Evolutionary conservation across 2,888 invertebrate species (phyloP).

Genomic region (Cheilosia variabilis): DNA sequence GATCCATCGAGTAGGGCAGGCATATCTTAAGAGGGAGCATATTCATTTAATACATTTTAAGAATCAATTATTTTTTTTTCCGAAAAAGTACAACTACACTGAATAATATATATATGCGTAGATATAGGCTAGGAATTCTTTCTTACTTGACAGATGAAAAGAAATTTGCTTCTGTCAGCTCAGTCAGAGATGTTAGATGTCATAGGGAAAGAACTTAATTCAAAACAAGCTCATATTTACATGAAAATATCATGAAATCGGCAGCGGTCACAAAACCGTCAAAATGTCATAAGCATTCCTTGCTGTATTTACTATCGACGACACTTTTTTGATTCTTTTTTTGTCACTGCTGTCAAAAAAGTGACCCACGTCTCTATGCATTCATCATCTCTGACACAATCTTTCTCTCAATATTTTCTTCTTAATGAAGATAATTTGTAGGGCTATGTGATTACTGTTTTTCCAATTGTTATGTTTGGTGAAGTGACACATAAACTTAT

Average conservation of each 20-base stretch:
- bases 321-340: background rate
- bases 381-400: slow-evolving; percentile 9
- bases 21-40: slow-evolving; percentile 53
- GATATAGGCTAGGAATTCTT: slow-evolving; percentile 46
- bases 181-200: slow-evolving; percentile 1
- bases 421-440: slow-evolving; percentile 9
- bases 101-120: slow-evolving; percentile 17
- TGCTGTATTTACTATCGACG: background rate
- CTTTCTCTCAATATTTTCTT: slow-evolving; percentile 8
- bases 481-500: background rate
- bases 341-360: background rate
- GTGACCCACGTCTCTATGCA: slow-evolving; percentile 6
- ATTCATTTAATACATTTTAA: slow-evolving; percentile 51
- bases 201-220: background rate
- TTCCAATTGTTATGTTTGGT: background rate
- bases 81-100: slow-evolving; percentile 69
- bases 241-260: background rate
- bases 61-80: slow-evolving; percentile 41
- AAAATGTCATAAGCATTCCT: background rate
- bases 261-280: background rate
- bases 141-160: background rate
- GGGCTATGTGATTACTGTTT: slow-evolving; percentile 18
- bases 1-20: slow-evolving; percentile 53
- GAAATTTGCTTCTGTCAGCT: slow-evolving; percentile 15
- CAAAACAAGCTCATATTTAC: background rate